Conservation (phyloP, 64 coral and sea anemone genomes). For the Stylophora pistillata region DNA sequence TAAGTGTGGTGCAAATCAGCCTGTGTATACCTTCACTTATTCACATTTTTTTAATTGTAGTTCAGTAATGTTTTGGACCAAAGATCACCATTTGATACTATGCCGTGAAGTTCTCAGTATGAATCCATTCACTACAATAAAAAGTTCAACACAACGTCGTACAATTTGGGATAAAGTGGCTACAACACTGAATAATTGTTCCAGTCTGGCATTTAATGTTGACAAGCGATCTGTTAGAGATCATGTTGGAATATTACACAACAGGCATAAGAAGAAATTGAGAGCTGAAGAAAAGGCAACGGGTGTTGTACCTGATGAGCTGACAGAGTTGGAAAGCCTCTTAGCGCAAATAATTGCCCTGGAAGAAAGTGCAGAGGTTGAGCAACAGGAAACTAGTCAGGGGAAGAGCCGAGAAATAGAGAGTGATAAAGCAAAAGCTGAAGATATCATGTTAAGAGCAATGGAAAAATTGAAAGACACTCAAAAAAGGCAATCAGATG, state of each 20-base stretch:
- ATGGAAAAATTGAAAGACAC: constrained; percentile 52
- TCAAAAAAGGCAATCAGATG: constrained; percentile 65
- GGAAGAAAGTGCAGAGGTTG: too few relatives aligned
- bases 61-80: constrained; percentile 49
- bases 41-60: constrained; percentile 50
- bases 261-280: constrained; percentile 60
- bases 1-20: constrained; percentile 39
- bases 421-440: constrained; percentile 39
- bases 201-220: constrained; percentile 55
- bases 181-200: constrained; percentile 58
- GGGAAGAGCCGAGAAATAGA: too few relatives aligned
- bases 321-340: too few relatives aligned
- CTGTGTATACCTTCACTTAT: constrained; percentile 66
- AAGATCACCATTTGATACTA: constrained; percentile 47
- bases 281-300: constrained; percentile 69
- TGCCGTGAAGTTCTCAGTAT: constrained; percentile 51
- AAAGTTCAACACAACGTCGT: constrained; percentile 28
- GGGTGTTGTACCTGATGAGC: constrained; percentile 58
- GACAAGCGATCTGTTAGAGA: too few relatives aligned
- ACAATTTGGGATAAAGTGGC: constrained; percentile 57
- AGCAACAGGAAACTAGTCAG: too few relatives aligned
- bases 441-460: constrained; percentile 57
- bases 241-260: constrained; percentile 47
- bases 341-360: too few relatives aligned
- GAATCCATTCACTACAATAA: constrained; percentile 41